phyloP scores from a whole-genome alignment of 2,888 invertebrate species.

The Theodoxus fluviatilis region DNA sequence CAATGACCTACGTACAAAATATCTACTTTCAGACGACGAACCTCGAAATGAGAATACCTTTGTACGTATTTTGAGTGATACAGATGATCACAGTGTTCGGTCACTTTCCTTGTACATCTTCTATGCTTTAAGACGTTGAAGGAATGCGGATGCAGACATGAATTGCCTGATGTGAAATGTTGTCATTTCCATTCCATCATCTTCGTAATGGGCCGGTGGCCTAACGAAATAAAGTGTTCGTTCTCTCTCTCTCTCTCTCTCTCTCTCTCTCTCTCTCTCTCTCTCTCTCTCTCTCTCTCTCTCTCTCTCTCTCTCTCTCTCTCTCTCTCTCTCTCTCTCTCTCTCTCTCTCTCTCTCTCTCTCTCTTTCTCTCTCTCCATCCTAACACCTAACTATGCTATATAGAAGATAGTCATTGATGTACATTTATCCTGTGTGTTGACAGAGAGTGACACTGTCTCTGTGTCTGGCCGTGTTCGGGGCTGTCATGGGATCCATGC shows the following conservation, averaged over 20 bases:
- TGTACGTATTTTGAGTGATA: too few species aligned
- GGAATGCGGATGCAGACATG: too few species aligned
- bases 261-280: not conserved
- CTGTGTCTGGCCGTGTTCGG: slow-evolving; percentile 78
- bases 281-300: not conserved
- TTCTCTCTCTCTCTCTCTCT: not conserved
- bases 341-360: slow-evolving; percentile 1
- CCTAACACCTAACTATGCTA: not conserved
- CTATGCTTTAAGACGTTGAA: too few species aligned
- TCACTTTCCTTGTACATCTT: too few species aligned
- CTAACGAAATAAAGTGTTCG: too few species aligned
- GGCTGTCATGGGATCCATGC: slow-evolving; percentile 85
- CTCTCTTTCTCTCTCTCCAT: slow-evolving; percentile 10
- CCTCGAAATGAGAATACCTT: too few species aligned
- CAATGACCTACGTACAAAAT: too few species aligned
- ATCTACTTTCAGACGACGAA: too few species aligned
- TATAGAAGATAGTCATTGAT: not conserved
- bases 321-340: slow-evolving; percentile 5
- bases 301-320: slow-evolving; percentile 13
- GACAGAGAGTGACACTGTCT: slow-evolving; percentile 45
- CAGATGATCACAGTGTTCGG: too few species aligned
- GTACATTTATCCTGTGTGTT: slow-evolving; percentile 23
- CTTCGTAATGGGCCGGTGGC: too few species aligned
- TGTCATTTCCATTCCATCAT: too few species aligned
- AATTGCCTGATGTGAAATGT: too few species aligned